phyloP scores from a whole-genome alignment of 2,113 vertebrate genomes.

The Cisticola juncidis region DNA sequence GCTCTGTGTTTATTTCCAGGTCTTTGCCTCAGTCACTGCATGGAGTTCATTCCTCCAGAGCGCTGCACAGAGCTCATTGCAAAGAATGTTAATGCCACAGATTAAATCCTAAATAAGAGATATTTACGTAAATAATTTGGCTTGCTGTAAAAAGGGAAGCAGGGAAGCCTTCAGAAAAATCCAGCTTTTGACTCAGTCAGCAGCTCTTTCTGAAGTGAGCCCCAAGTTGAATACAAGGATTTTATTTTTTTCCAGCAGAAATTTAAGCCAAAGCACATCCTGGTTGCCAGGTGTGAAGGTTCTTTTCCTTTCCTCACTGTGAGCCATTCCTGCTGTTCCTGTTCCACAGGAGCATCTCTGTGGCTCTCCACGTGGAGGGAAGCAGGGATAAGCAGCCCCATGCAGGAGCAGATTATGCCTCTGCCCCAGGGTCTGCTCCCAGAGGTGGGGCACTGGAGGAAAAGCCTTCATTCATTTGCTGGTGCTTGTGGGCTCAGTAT shows the following conservation, averaged over 20 bases:
- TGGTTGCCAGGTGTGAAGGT: background rate
- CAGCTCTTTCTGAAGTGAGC: background rate
- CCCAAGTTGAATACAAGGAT: background rate
- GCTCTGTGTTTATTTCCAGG: background rate
- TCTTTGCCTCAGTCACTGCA: background rate
- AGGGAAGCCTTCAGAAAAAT: background rate
- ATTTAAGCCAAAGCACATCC: background rate
- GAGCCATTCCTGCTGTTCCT: background rate
- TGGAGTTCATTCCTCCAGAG: background rate
- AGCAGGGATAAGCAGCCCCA: background rate
- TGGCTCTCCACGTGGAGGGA: rapidly evolving
- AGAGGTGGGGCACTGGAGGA: too few species aligned
- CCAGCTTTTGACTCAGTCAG: background rate
- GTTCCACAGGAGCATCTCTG: background rate
- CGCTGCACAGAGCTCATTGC: background rate
- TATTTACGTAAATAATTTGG: conserved; percentile 41
- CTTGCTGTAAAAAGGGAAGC: background rate
- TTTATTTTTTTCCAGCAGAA: background rate
- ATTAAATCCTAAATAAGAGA: conserved; percentile 53
- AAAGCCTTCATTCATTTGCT: background rate
- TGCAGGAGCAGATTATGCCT: background rate
- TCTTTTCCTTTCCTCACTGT: background rate
- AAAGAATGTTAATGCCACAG: conserved; percentile 75
- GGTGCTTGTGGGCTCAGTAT: background rate
- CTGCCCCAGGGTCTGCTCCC: background rate